These are phyloP conservation scores for Anniella stebbinsi DNA, from an alignment of 2,797 vertebrate genomes.

Conservation along the genomic window DNA sequence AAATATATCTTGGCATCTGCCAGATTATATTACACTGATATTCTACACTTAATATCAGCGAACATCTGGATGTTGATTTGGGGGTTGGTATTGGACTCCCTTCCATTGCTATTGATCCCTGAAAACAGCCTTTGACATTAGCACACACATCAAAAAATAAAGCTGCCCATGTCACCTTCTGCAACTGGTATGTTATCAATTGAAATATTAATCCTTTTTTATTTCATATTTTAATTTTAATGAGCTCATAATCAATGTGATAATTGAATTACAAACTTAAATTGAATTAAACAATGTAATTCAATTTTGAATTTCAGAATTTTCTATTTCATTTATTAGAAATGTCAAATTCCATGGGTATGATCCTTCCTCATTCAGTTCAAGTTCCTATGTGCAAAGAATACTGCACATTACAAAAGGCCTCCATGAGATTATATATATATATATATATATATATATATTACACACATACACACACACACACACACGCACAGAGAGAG, in stretches of 20 bases:
- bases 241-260: neutral
- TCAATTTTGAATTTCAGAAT: neutral
- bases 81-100: no score
- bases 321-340: neutral
- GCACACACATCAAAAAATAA: neutral
- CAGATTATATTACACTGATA: neutral
- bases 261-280: neutral
- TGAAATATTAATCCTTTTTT: neutral
- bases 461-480: no score
- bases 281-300: neutral
- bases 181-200: neutral
- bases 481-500: no score
- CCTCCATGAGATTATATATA: no score
- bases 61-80: neutral
- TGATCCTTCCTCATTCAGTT: neutral
- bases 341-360: neutral
- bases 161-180: neutral
- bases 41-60: neutral
- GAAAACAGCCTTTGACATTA: neutral
- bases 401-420: neutral
- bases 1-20: slow-evolving; percentile 29
- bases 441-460: no score
- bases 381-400: neutral
- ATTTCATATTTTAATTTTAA: neutral
- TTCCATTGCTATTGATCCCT: neutral